phyloP scores from a whole-genome alignment of 2,888 invertebrate genomes.

The Rhagonycha lutea region DNA sequence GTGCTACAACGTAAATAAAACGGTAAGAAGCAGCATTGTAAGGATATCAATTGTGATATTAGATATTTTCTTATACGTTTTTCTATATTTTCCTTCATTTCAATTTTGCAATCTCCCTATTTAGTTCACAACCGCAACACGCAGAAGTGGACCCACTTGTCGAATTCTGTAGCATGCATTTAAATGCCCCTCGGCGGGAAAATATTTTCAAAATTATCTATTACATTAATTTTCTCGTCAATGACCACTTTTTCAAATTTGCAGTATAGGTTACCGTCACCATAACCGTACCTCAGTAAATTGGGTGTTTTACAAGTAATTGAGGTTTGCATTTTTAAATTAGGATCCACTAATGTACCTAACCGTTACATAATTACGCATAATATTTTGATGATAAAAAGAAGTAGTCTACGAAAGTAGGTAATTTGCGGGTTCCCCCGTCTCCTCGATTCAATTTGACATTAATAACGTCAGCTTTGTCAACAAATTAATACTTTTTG shows the following conservation, averaged over 20 bases:
- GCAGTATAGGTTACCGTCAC: neutral
- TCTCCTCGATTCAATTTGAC: neutral
- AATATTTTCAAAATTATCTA: slow-evolving; percentile 1
- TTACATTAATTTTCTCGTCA: neutral
- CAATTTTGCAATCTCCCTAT: slow-evolving; percentile 19
- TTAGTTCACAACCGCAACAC: slow-evolving; percentile 15
- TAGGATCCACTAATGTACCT: neutral
- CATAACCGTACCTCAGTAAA: neutral
- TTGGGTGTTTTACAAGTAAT: neutral
- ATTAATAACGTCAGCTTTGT: neutral
- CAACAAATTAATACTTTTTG: neutral
- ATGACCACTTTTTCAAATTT: neutral
- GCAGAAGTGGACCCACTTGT: slow-evolving; percentile 32
- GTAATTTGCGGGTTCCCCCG: neutral
- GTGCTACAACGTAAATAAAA: slow-evolving; percentile 45
- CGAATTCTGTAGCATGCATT: slow-evolving; percentile 18
- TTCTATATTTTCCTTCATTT: slow-evolving; percentile 4
- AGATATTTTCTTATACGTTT: neutral
- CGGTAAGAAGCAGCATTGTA: slow-evolving; percentile 36
- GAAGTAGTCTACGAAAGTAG: neutral
- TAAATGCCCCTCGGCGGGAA: slow-evolving; percentile 30
- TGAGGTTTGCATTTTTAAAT: neutral
- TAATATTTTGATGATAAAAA: neutral
- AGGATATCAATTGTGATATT: slow-evolving; percentile 5
- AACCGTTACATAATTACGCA: neutral